phyloP scores from a whole-genome alignment of 1,140 invertebrate species.

The Cyclargus thomasi region DNA sequence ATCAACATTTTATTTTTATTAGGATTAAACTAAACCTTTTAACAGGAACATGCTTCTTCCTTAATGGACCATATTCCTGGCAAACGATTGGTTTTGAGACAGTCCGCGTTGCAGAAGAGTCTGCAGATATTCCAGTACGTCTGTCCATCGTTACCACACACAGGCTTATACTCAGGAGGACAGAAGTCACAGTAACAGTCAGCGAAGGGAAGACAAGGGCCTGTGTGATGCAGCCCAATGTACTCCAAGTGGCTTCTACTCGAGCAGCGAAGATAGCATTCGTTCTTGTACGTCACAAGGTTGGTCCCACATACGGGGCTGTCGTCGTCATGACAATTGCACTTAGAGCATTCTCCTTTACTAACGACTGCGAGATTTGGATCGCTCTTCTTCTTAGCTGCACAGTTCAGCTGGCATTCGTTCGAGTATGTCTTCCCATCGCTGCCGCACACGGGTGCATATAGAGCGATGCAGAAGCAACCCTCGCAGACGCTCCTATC shows the following conservation, averaged over 20 bases:
- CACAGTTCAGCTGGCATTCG: slow-evolving; percentile 32
- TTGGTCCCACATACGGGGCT: slow-evolving; percentile 80
- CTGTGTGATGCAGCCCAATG: slow-evolving; percentile 27
- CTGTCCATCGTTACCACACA: slow-evolving; percentile 35
- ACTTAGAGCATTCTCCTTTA: slow-evolving; percentile 28
- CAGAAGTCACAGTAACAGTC: slow-evolving; percentile 34
- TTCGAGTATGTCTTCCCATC: slow-evolving; percentile 34
- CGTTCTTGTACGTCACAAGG: slow-evolving; percentile 29
- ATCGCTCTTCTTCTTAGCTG: slow-evolving; percentile 26
- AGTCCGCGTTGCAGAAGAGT: slow-evolving; percentile 31
- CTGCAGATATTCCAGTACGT: slow-evolving; percentile 40
- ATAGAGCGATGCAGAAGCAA: slow-evolving; percentile 42
- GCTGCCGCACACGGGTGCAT: slow-evolving; percentile 80
- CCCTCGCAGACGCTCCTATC: slow-evolving; percentile 24
- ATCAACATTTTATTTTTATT: too few relatives aligned
- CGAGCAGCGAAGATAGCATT: slow-evolving; percentile 29
- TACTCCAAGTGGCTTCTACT: slow-evolving; percentile 7
- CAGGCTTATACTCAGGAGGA: slow-evolving; percentile 31
- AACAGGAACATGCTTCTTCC: slow-evolving; percentile 24
- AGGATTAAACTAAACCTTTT: background rate
- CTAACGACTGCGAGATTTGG: slow-evolving; percentile 20
- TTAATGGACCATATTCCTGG: slow-evolving; percentile 16
- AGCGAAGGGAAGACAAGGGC: slow-evolving; percentile 23
- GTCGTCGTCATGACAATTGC: slow-evolving; percentile 63
- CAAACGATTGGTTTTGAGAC: slow-evolving; percentile 19